Conservation (phyloP, 2,797 vertebrate species). For the Pelochelys cantorii region DNA sequence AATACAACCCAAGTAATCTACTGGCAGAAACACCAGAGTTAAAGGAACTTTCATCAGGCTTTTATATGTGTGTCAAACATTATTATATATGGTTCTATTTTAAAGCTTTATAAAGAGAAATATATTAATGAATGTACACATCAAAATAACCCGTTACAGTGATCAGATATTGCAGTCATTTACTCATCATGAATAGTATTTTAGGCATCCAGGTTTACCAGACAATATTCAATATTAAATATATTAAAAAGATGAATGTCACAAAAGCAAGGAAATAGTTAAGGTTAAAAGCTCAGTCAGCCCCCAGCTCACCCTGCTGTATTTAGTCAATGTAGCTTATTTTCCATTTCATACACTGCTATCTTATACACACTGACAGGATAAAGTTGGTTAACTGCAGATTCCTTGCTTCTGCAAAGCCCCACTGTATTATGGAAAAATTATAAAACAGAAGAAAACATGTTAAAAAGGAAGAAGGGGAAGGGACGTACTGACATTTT, state of each 20-base stretch:
- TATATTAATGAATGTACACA: background rate
- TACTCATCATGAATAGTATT: conserved; percentile 42
- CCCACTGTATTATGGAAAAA: conserved; percentile 39
- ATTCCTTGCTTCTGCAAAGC: conserved; percentile 19
- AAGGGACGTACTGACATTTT: background rate
- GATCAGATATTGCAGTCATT: conserved; percentile 53
- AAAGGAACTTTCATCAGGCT: conserved; percentile 23
- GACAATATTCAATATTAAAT: conserved; percentile 63
- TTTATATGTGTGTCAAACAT: background rate
- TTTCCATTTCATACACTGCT: conserved; percentile 14
- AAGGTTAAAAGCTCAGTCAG: conserved; percentile 55
- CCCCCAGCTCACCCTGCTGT: conserved; percentile 7
- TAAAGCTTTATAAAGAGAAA: background rate
- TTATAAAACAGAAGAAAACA: fast-evolving
- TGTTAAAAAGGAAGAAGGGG: conserved; percentile 27
- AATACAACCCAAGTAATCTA: background rate
- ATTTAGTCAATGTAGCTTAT: conserved; percentile 29
- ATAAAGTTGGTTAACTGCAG: conserved; percentile 4
- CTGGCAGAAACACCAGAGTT: conserved; percentile 11
- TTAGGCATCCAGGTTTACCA: conserved; percentile 58
- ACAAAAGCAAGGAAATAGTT: conserved; percentile 33
- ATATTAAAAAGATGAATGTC: conserved; percentile 53
- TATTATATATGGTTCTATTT: background rate
- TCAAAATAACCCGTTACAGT: conserved; percentile 46
- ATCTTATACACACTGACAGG: conserved; percentile 10